These are phyloP conservation scores for Anoplolepis gracilipes DNA, from an alignment of 1,140 invertebrate species.

Conservation along the genomic window DNA sequence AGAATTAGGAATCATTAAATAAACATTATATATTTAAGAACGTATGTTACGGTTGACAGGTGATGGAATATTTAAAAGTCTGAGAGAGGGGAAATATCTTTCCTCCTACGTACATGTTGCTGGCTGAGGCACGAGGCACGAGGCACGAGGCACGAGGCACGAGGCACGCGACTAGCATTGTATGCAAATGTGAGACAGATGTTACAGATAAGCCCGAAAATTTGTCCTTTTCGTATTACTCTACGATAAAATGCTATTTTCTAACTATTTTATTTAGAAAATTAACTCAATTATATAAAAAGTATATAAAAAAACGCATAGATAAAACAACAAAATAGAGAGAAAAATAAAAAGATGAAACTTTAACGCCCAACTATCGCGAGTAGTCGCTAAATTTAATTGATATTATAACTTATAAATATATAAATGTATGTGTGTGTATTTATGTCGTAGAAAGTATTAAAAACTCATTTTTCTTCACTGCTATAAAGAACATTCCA, in stretches of 20 bases:
- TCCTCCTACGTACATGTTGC: slow-evolving; percentile 65
- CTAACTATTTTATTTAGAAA: background rate
- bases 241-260: background rate
- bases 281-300: background rate
- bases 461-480: slow-evolving; percentile 5
- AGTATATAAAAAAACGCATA: background rate
- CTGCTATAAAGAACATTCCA: background rate
- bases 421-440: background rate
- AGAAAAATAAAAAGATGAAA: background rate
- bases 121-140: slow-evolving; percentile 74
- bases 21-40: slow-evolving; percentile 19
- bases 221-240: slow-evolving; percentile 52
- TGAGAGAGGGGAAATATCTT: slow-evolving; percentile 61
- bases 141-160: too few species aligned
- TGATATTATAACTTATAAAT: too few species aligned
- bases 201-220: slow-evolving; percentile 69
- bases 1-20: slow-evolving; percentile 7
- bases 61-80: slow-evolving; percentile 80
- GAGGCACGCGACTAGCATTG: slow-evolving; percentile 80
- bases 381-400: background rate
- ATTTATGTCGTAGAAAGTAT: background rate
- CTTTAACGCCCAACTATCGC: background rate
- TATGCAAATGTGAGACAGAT: slow-evolving; percentile 80
- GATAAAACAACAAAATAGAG: background rate
- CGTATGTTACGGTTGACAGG: slow-evolving; percentile 79